Base-by-base conservation (phyloP, 2,113 vertebrate genomes). In the Scophthalmus maximus region DNA sequence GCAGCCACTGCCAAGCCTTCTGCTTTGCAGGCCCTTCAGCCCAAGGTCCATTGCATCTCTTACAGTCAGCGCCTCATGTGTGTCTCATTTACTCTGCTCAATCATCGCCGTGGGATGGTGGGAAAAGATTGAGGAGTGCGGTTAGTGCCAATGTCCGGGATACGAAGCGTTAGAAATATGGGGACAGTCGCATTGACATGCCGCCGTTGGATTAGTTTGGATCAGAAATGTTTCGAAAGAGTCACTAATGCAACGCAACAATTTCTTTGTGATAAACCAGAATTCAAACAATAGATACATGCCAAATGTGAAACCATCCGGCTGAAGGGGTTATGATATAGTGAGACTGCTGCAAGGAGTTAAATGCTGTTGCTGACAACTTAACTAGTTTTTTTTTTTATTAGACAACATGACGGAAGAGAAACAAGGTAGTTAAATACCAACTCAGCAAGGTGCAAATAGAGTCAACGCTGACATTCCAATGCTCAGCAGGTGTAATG, bases 1-100 rank as follows among this genome's bases (percentile, higher is more conserved):
- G 56, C 27, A 73, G 63, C 67, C 50, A 51, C 68, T 64, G 68
- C 74, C 38, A 81, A 61, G 71, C 59, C 60, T 66, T 82, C 80
- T 83, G 76, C 57, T 79, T 42, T 76, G 62, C 69, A 79, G 82
- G 51, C 64, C 68, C 30, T 63, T 57, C 49, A 38, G 32, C 40
- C 26, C 58, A 69, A 72, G 50, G 50, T 76, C 67, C 52, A 62
- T 84, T 83, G 74, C 38, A 58, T 78, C 58, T 66, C 42, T 42
- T 17, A 32, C 29, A 76, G 47, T 77, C 62, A 38, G 26, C 10
- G 4, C 25, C 65, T 62, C 59, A 60, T 29, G 8, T 69, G 72
- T 38, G 23, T 62, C 56, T 40, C 15, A 46, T 51, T 64, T 18
- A 36, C 56, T 60, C 52, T 53, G 51, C 44, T 40, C 27, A 3